Evolutionary conservation across 2,113 vertebrate species (phyloP).

Genomic region (Panthera tigris): DNA sequence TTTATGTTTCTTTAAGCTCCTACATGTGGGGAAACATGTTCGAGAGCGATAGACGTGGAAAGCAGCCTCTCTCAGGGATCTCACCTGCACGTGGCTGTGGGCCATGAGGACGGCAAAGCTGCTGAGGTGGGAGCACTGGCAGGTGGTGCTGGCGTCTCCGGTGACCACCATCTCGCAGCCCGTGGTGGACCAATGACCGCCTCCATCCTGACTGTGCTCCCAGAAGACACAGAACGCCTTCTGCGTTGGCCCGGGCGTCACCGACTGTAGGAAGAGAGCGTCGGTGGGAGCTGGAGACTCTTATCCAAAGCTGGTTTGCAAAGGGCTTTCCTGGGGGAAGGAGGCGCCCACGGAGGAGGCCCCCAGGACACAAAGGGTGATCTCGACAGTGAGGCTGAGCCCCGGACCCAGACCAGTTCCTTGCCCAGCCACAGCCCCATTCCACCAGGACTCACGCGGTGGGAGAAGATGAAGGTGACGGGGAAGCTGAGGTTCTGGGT

Average conservation of each 20-base stretch:
- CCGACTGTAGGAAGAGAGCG: background rate
- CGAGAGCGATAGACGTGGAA: too few relatives aligned
- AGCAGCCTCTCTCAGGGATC: background rate
- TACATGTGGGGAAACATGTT: background rate
- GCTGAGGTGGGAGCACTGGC: slow-evolving; percentile 85
- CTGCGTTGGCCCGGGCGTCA: background rate
- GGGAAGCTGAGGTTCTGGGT: slow-evolving; percentile 75
- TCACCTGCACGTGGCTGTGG: background rate
- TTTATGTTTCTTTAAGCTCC: background rate
- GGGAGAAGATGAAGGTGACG: slow-evolving; percentile 79
- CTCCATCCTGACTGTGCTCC: slow-evolving; percentile 50
- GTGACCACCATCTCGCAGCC: slow-evolving; percentile 74
- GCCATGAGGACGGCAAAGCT: slow-evolving; percentile 87
- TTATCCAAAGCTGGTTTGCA: background rate
- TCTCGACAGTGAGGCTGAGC: background rate
- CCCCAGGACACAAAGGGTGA: background rate
- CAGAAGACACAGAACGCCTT: slow-evolving; percentile 82
- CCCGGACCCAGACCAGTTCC: background rate
- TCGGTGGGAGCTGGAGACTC: background rate
- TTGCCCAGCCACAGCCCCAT: background rate
- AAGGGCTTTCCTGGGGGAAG: background rate
- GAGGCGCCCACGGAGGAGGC: fast-evolving
- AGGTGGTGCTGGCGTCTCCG: slow-evolving; percentile 78
- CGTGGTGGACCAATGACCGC: slow-evolving; percentile 79
- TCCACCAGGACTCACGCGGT: slow-evolving; percentile 65